Conservation (phyloP, 2,113 vertebrate genomes). For the Xerus inauris region DNA sequence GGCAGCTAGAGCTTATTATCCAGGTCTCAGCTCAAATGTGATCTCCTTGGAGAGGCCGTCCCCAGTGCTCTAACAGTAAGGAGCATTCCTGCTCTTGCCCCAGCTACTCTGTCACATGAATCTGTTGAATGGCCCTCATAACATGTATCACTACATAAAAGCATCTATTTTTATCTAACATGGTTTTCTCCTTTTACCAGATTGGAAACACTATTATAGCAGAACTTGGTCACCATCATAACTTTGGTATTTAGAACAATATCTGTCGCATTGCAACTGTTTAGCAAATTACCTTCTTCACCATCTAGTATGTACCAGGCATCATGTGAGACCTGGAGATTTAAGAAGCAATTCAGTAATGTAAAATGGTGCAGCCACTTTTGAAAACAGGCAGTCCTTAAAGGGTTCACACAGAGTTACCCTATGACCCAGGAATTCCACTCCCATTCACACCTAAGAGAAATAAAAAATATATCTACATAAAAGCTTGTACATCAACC, state of each 20-base stretch:
- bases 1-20: background rate
- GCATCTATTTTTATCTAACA: background rate
- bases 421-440: background rate
- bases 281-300: background rate
- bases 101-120: background rate
- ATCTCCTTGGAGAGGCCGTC: background rate
- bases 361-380: background rate
- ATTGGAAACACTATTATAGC: background rate
- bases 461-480: background rate
- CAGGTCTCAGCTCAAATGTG: background rate
- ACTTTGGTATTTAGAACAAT: background rate
- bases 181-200: background rate
- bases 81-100: background rate
- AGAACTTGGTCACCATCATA: background rate
- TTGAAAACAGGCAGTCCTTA: background rate
- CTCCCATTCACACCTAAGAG: background rate
- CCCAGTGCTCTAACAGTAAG: background rate
- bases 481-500: background rate
- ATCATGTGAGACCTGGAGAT: background rate
- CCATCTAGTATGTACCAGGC: background rate
- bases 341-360: background rate
- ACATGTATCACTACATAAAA: background rate
- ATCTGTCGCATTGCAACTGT: background rate
- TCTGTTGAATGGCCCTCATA: background rate
- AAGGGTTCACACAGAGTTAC: background rate